These are phyloP conservation scores for Eristalinus sepulchralis DNA, from an alignment of 2,888 invertebrate genomes.

Conservation along the genomic window DNA sequence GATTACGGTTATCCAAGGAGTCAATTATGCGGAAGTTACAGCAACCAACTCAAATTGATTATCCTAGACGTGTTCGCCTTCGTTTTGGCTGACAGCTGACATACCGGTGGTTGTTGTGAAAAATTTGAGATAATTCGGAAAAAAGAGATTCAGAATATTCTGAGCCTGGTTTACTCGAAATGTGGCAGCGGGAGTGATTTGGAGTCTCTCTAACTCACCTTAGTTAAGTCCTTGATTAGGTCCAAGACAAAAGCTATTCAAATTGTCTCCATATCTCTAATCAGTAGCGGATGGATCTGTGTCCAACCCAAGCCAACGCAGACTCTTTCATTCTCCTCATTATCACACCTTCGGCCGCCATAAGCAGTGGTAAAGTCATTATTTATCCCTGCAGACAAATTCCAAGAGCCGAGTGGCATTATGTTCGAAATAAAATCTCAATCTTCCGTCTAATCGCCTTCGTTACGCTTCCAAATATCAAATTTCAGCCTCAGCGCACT, in stretches of 20 bases:
- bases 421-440: background rate
- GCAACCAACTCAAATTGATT: background rate
- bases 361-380: background rate
- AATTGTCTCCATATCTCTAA: too few species aligned
- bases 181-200: too few species aligned
- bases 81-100: background rate
- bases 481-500: background rate
- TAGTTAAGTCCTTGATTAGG: too few species aligned
- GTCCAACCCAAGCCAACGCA: too few species aligned
- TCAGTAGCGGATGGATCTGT: too few species aligned
- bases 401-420: background rate
- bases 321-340: too few species aligned
- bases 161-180: too few species aligned
- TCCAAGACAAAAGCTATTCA: too few species aligned
- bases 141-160: too few species aligned
- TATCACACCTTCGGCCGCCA: too few species aligned
- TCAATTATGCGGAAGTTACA: background rate
- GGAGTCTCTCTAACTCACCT: too few species aligned
- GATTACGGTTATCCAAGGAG: background rate
- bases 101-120: background rate
- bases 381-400: background rate
- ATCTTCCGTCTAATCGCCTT: background rate
- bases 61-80: background rate
- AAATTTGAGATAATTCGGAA: background rate
- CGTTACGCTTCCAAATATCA: background rate